Base-by-base conservation (phyloP, 2,797 vertebrate species). In the Brachymystax lenok region DNA sequence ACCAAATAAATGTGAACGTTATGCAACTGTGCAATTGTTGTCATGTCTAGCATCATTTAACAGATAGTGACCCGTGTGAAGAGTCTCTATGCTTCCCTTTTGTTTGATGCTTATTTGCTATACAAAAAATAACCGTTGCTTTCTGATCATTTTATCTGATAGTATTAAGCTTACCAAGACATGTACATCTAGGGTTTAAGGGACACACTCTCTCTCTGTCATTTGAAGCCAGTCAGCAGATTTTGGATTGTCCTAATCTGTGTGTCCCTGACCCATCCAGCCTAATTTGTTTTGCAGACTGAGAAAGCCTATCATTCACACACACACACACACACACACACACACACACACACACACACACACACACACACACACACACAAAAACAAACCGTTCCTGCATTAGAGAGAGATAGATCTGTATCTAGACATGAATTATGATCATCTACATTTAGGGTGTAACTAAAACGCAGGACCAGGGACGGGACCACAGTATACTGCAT, bases 1-100 rank as follows among this genome's bases (percentile, higher is more conserved):
- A 96, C 90, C 89, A 96, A 99, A 99, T 99, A 99, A 99, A 99
- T 97, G 97, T 99, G 97, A 98, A 96, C 88, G 92, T 96, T 96
- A 96, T 96, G 95, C 95, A 96, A 95, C 86, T 90, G 88, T 86
- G 68, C n/a, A 12, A 67, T 21, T 0, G 35, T 16, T 54, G 77
- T 3, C 40, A 24, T 83, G 19, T 16, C 69, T 51, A 75, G 52
- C 77, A 67, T 74, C 71, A 56, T 78, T 67, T 0, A 0, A 69
- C 28, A 16, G 17, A 40, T 68, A 8, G 61, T 61, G 33, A 50
- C 13, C 4, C 8, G 21, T 5, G 40, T 46, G 40, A 46, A 3
- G 40, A 46, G 10, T 13, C 40, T 46, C 40, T 46, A 46, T 2
- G 8, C 8, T 13, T 46, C 40, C 40, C 10, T 46, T 46, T 3